Conservation (phyloP, 2,113 vertebrate genomes). For the Marmota flaviventris region DNA sequence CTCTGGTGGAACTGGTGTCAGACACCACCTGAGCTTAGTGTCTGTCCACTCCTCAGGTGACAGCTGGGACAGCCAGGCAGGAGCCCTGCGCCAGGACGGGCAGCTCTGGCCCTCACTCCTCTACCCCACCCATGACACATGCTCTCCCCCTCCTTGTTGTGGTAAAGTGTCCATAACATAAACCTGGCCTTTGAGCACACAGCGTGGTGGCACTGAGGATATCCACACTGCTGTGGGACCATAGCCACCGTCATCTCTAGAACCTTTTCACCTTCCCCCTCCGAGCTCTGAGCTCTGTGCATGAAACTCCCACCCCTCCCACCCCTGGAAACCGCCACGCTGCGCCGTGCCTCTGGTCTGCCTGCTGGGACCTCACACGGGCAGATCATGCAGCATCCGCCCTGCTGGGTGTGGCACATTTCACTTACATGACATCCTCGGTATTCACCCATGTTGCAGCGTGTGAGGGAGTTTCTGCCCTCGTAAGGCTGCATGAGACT, state of each 20-base stretch:
- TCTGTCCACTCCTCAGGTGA: not conserved
- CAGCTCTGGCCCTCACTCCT: not conserved
- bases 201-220: no score
- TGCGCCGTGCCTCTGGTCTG: not conserved
- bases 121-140: no score
- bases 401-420: not conserved
- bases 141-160: not conserved
- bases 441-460: no score
- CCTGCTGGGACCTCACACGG: not conserved
- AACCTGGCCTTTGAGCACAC: not conserved
- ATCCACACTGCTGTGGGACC: no score
- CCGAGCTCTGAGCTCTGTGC: not conserved
- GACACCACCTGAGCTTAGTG: not conserved
- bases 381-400: not conserved
- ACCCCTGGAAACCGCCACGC: no score
- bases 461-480: not conserved
- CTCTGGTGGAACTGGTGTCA: not conserved
- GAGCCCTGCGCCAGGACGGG: not conserved
- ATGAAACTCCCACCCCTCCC: not conserved
- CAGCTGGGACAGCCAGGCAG: fast-evolving
- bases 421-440: not conserved
- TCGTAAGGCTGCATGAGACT: not conserved
- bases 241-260: not conserved
- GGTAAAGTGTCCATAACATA: not conserved
- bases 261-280: not conserved